Percentiles rank a stretch among this genome's conserved stretches.
Evolutionary conservation across 2,888 invertebrate genomes (phyloP).

Genomic region (Zelleria hepariella): DNA sequence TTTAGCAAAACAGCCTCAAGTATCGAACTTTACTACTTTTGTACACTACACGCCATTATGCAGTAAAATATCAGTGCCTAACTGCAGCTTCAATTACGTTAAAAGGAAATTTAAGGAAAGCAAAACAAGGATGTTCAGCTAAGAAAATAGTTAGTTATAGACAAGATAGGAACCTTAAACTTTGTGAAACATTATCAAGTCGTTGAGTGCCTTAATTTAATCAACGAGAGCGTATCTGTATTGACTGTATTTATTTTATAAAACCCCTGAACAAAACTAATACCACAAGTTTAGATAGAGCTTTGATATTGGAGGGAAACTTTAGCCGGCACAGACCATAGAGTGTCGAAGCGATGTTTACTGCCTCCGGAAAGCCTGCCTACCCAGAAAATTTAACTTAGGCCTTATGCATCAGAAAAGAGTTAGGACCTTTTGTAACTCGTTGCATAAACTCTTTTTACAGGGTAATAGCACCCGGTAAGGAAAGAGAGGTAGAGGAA

Average conservation of each 20-base stretch:
- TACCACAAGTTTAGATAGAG: constrained; percentile 22
- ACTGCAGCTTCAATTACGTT: neutral
- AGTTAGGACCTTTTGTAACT: no score
- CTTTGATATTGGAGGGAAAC: constrained; percentile 4
- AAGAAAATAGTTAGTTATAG: neutral
- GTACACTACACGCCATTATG: neutral
- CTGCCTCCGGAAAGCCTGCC: neutral
- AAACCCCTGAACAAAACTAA: constrained; percentile 20
- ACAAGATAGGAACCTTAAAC: neutral
- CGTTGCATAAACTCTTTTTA: no score
- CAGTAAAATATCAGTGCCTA: neutral
- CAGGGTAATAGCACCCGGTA: no score
- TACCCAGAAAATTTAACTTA: neutral
- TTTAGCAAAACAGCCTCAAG: neutral
- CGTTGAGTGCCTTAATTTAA: neutral
- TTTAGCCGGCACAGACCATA: neutral
- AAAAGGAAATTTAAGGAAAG: neutral
- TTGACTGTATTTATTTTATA: constrained; percentile 6
- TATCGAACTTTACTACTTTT: neutral
- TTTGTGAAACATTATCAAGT: neutral
- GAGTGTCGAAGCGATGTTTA: neutral
- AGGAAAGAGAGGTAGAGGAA: no score
- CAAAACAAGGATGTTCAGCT: neutral
- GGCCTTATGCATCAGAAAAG: no score
- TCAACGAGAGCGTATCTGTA: neutral